Percentiles rank a stretch among this genome's conserved stretches.
Conservation (phyloP, 2,797 vertebrate genomes). For the Hoplostethus atlanticus region DNA sequence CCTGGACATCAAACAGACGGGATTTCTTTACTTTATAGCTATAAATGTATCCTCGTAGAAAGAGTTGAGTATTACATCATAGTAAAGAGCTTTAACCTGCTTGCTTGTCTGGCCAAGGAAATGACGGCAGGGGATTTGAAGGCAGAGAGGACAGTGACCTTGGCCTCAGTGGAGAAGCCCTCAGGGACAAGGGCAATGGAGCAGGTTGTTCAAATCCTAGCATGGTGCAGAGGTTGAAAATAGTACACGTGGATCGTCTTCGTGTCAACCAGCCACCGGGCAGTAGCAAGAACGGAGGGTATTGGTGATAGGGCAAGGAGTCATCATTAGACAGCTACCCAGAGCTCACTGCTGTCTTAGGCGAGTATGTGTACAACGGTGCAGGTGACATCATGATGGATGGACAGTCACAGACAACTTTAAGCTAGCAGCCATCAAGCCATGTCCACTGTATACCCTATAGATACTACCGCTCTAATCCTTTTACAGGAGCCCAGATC, state of each 20-base stretch:
- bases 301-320: conserved; percentile 10
- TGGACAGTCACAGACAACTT: conserved; percentile 22
- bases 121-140: background rate
- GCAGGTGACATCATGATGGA: conserved; percentile 13
- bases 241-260: background rate
- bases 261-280: background rate
- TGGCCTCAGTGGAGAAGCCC: background rate
- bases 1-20: conserved; percentile 19
- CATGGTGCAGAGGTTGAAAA: background rate
- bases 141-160: background rate
- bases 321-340: conserved; percentile 20
- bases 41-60: conserved; percentile 28
- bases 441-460: conserved; percentile 16
- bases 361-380: background rate
- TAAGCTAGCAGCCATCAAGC: conserved; percentile 37
- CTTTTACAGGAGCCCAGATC: conserved; percentile 61
- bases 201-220: conserved; percentile 1
- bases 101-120: background rate
- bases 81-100: conserved; percentile 32
- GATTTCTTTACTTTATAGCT: conserved; percentile 2
- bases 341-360: conserved; percentile 36
- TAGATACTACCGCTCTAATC: conserved; percentile 63
- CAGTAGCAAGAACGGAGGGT: background rate
- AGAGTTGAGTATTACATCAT: conserved; percentile 33
- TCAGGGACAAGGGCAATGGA: background rate